Evolutionary conservation across 2,113 vertebrate species (phyloP).

Genomic region (Todiramphus saurophagus): DNA sequence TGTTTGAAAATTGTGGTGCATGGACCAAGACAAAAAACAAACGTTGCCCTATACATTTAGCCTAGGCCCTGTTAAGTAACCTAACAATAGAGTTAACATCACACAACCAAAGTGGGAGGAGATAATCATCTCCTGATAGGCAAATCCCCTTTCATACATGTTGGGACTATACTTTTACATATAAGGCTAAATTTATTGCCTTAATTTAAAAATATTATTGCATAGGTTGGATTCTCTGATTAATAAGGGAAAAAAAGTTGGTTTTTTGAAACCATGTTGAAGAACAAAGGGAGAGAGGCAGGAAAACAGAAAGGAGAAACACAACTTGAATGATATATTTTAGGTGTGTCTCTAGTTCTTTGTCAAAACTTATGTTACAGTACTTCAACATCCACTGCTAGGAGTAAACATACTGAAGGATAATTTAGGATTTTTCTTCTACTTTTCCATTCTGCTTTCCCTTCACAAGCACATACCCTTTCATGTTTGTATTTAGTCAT

Average conservation of each 20-base stretch:
- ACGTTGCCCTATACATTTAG: neutral
- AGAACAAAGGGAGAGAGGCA: neutral
- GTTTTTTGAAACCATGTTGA: neutral
- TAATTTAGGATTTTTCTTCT: neutral
- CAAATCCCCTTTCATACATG: neutral
- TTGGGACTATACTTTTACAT: neutral
- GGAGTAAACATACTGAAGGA: neutral
- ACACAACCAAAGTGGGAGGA: neutral
- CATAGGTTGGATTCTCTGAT: neutral
- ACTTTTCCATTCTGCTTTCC: neutral
- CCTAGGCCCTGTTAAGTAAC: neutral
- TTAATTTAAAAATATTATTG: neutral
- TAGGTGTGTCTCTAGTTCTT: neutral
- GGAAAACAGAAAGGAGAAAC: neutral
- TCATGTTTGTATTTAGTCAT: neutral
- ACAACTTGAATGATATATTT: neutral
- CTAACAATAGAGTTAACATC: neutral
- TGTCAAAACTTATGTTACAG: neutral
- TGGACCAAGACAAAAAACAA: neutral
- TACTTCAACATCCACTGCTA: neutral
- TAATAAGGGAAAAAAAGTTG: neutral
- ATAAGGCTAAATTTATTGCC: neutral
- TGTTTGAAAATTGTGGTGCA: neutral
- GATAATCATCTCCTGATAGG: neutral
- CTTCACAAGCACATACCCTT: neutral